phyloP scores from a whole-genome alignment of 2,113 vertebrate genomes.

The Hippopotamus amphibius region DNA sequence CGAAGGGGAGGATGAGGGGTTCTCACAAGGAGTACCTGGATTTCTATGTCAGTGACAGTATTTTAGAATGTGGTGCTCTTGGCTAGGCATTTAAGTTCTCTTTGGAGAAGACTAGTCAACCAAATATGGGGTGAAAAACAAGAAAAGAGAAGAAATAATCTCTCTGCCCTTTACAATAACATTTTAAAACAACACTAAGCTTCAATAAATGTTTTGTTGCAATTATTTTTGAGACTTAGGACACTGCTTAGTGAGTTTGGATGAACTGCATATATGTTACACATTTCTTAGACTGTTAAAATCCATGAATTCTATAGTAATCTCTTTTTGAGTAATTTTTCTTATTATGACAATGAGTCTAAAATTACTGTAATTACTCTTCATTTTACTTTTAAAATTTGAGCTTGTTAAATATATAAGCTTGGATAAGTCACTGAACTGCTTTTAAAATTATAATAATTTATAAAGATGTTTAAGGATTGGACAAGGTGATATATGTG shows the following conservation, averaged over 20 bases:
- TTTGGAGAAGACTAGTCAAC: not conserved
- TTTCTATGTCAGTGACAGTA: not conserved
- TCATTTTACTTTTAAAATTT: not conserved
- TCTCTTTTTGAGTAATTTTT: not conserved
- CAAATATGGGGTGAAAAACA: conserved; percentile 21
- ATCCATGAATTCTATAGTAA: not conserved
- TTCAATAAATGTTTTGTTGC: conserved; percentile 33
- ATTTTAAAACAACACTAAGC: not conserved
- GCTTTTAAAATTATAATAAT: not conserved
- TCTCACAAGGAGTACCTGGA: not conserved
- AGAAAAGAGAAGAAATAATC: conserved; percentile 35
- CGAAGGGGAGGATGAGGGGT: not conserved
- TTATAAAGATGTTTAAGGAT: not conserved
- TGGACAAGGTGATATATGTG: not conserved
- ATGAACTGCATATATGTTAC: not conserved
- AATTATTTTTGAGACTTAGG: not conserved
- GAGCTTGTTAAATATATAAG: not conserved
- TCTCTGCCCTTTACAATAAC: not conserved
- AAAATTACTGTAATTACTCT: not conserved
- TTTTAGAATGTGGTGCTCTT: conserved; percentile 1
- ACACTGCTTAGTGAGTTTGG: not conserved
- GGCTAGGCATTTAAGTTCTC: not conserved
- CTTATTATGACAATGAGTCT: not conserved
- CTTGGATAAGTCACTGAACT: not conserved
- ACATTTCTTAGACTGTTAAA: not conserved